Evolutionary conservation across 2,113 vertebrate genomes (phyloP).

Genomic region (Petaurus breviceps): DNA sequence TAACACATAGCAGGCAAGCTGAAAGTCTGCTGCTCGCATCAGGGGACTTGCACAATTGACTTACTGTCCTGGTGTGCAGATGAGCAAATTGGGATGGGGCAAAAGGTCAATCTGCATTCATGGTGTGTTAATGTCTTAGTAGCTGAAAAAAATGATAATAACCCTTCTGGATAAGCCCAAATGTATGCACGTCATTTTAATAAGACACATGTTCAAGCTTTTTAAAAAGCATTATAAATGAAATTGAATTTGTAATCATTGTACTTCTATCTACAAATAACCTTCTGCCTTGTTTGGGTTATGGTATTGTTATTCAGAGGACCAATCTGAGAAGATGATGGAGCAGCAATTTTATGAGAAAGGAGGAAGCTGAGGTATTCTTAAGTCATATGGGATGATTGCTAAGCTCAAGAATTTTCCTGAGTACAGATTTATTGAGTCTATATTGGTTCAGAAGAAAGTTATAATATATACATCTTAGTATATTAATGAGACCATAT

Average conservation of each 20-base stretch:
- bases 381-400: neutral
- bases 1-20: constrained; percentile 65
- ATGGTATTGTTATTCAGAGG: constrained; percentile 25
- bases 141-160: constrained; percentile 73
- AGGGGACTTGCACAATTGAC: constrained; percentile 80
- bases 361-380: constrained; percentile 17
- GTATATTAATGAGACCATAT: constrained; percentile 47
- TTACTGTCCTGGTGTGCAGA: constrained; percentile 81
- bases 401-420: neutral
- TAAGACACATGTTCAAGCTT: constrained; percentile 50
- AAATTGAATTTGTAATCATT: constrained; percentile 46
- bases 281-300: constrained; percentile 37
- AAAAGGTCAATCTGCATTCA: constrained; percentile 81
- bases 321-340: constrained; percentile 43
- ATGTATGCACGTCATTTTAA: constrained; percentile 36
- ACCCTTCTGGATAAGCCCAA: constrained; percentile 45
- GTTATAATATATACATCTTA: neutral
- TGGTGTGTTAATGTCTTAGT: constrained; percentile 73
- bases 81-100: constrained; percentile 78
- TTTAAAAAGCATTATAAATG: constrained; percentile 39
- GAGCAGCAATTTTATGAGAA: constrained; percentile 4
- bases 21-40: constrained; percentile 76
- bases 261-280: constrained; percentile 12
- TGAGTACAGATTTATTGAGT: constrained; percentile 26
- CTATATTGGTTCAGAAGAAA: neutral